Percentiles rank a stretch among this genome's conserved stretches.
Conservation (phyloP, 1,140 invertebrate species). For the Drosophila erecta region DNA sequence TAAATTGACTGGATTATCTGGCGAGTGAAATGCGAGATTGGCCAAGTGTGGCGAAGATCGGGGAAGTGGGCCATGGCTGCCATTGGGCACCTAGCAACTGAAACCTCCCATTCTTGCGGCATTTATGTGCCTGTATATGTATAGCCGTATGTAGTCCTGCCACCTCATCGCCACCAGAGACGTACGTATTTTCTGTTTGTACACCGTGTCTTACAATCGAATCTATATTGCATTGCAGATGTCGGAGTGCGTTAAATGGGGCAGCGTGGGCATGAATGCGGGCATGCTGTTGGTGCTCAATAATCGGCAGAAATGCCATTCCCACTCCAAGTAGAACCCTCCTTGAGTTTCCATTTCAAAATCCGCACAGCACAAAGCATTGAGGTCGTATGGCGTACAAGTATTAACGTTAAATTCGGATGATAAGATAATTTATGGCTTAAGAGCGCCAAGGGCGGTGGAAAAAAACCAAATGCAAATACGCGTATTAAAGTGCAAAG, state of each 20-base stretch:
- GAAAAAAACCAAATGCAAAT: slow-evolving; percentile 25
- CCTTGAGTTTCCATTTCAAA: too few relatives aligned
- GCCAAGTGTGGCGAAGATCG: not conserved
- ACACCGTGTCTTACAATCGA: slow-evolving; percentile 57
- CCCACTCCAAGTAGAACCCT: slow-evolving; percentile 57
- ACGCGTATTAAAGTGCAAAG: slow-evolving; percentile 19
- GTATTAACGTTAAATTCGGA: slow-evolving; percentile 56
- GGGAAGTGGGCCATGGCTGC: not conserved
- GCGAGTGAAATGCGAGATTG: not conserved
- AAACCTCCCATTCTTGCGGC: not conserved
- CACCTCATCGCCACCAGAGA: slow-evolving; percentile 28
- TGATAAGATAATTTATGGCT: slow-evolving; percentile 57
- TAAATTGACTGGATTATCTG: slow-evolving; percentile 1
- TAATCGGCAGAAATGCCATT: slow-evolving; percentile 69
- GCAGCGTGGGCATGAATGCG: slow-evolving; percentile 88
- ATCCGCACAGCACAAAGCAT: not conserved
- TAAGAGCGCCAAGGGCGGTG: slow-evolving; percentile 28
- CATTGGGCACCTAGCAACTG: too few relatives aligned
- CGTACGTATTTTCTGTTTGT: slow-evolving; percentile 35
- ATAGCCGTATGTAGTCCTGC: not conserved
- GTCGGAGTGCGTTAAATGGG: slow-evolving; percentile 89
- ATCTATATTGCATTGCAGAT: slow-evolving; percentile 87
- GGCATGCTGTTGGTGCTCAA: slow-evolving; percentile 87
- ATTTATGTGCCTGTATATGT: not conserved
- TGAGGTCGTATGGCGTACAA: slow-evolving; percentile 21